Evolutionary conservation across 2,888 invertebrate species (phyloP).

Genomic region (Sylvicola cinctus): DNA sequence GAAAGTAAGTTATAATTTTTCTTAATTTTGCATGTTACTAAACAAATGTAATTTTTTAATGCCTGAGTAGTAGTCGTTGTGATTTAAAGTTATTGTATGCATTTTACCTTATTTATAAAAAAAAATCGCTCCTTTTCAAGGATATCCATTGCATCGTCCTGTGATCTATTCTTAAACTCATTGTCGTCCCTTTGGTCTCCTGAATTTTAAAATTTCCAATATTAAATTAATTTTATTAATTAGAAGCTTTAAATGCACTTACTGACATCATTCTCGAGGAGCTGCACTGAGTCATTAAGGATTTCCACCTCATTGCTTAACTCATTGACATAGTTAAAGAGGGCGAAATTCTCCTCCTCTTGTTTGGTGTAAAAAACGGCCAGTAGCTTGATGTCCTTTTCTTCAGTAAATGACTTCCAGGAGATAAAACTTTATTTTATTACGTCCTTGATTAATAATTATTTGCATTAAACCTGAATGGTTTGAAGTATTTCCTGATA

Average conservation of each 20-base stretch:
- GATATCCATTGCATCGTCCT: slow-evolving; percentile 6
- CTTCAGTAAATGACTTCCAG: slow-evolving; percentile 33
- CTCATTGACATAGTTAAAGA: slow-evolving; percentile 80
- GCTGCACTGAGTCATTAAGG: slow-evolving; percentile 43
- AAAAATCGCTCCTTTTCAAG: slow-evolving; percentile 3
- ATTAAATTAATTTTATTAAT: slow-evolving; percentile 1
- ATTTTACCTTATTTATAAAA: slow-evolving; percentile 5
- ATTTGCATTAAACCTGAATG: slow-evolving; percentile 36
- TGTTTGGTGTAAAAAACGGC: slow-evolving; percentile 57
- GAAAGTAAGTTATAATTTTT: no score
- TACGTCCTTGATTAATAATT: slow-evolving; percentile 4
- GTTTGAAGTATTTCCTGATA: slow-evolving; percentile 56
- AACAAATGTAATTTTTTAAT: no score
- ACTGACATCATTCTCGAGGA: slow-evolving; percentile 35
- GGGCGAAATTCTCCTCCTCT: slow-evolving; percentile 79
- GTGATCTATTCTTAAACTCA: slow-evolving; percentile 5
- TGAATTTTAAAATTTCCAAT: background rate
- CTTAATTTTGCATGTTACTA: no score
- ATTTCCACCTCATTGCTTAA: slow-evolving; percentile 65
- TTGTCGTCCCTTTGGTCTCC: slow-evolving; percentile 5
- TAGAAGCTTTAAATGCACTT: slow-evolving; percentile 1
- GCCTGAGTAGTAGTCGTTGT: no score
- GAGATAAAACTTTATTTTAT: background rate
- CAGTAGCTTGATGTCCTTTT: slow-evolving; percentile 43
- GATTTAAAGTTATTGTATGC: no score